phyloP scores from a whole-genome alignment of 2,797 vertebrate species.

The Gymnocypris eckloni region DNA sequence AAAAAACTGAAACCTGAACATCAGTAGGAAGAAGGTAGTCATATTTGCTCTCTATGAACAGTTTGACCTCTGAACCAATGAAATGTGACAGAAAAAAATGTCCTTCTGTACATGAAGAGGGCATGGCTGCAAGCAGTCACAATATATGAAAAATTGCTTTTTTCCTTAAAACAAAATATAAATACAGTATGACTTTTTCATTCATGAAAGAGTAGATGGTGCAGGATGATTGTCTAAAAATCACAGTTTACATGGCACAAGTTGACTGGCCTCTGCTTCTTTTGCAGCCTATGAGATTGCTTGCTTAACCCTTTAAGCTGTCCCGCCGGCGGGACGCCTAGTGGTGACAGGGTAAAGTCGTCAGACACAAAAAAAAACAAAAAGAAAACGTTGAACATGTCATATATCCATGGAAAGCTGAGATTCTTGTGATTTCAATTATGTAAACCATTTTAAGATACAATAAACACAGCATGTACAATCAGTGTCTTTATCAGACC shows the following conservation, averaged over 20 bases:
- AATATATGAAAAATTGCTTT: slow-evolving; percentile 14
- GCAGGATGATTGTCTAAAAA: not conserved
- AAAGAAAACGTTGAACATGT: too few species aligned
- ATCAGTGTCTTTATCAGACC: too few species aligned
- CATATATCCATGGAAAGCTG: too few species aligned
- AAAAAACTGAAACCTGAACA: slow-evolving; percentile 11
- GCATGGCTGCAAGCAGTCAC: slow-evolving; percentile 10
- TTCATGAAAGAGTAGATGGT: too few species aligned
- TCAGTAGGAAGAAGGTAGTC: not conserved
- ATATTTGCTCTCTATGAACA: slow-evolving; percentile 39
- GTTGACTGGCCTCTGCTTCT: not conserved
- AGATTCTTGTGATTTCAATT: too few species aligned
- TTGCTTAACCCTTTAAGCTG: not conserved
- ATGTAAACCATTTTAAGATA: too few species aligned
- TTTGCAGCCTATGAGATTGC: not conserved
- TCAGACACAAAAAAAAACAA: too few species aligned
- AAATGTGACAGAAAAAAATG: slow-evolving; percentile 52
- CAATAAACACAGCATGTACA: too few species aligned
- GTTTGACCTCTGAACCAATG: slow-evolving; percentile 23
- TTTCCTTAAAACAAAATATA: not conserved
- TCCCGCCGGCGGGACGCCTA: too few species aligned
- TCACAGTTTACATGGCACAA: not conserved
- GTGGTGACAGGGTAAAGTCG: too few species aligned
- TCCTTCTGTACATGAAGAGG: slow-evolving; percentile 44
- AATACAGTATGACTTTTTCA: not conserved